phyloP scores from a whole-genome alignment of 2,797 vertebrate genomes.

The Mormyrus proboscirostris region DNA sequence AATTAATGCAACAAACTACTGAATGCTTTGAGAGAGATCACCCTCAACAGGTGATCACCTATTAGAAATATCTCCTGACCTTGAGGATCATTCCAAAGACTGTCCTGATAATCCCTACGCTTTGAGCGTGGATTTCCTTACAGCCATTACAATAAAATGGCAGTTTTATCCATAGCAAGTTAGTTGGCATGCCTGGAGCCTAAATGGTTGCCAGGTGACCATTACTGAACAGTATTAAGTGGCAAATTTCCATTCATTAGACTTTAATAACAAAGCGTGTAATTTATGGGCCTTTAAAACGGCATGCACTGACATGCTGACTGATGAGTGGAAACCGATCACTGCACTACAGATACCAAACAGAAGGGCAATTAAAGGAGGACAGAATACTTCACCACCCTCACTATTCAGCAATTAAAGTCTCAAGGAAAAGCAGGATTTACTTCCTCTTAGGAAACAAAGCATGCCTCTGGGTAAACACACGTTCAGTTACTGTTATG shows the following conservation, averaged over 20 bases:
- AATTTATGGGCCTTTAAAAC: neutral
- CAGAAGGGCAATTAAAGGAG: neutral
- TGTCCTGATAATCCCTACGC: neutral
- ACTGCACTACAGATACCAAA: neutral
- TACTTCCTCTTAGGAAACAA: neutral
- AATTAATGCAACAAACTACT: neutral
- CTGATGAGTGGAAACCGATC: neutral
- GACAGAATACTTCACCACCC: neutral
- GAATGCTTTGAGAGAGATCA: neutral
- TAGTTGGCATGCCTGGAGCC: neutral
- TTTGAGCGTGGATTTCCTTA: neutral
- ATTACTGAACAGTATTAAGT: neutral
- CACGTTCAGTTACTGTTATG: neutral
- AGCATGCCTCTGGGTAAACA: neutral
- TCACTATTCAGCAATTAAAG: neutral
- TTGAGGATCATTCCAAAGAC: neutral
- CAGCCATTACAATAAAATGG: neutral
- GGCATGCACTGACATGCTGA: neutral
- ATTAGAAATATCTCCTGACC: neutral
- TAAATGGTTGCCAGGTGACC: conserved; percentile 3
- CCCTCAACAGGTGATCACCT: neutral
- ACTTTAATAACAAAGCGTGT: neutral
- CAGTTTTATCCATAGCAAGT: neutral
- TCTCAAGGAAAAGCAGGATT: neutral
- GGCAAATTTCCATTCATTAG: neutral